Base-by-base conservation (phyloP, 2,888 invertebrate genomes). In the Epistrophe grossulariae region DNA sequence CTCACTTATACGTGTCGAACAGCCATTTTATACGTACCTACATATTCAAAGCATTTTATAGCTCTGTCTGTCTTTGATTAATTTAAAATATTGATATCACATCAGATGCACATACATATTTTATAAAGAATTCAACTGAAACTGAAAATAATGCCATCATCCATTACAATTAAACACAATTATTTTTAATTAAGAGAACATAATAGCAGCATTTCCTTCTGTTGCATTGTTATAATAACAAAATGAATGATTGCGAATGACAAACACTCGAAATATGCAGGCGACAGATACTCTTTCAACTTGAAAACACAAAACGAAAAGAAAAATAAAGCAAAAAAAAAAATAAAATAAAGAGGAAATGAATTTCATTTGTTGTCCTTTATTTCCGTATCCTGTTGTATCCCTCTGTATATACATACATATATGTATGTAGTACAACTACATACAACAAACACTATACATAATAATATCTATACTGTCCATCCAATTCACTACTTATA, bases 141-240 rank as follows among this genome's bases (percentile, higher is more conserved):
- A 57, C 57, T 43, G 43, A 72, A n/a, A 68, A 74, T 70, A 70
- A 60, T 55, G 35, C 70, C 52, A 52, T 68, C 82, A 79, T 79
- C 82, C 82, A 82, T 71, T 85, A 74, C 78, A 85, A 79, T 79
- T 85, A 85, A 79, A 82, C 24, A 59, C 64, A 85, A 82, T 82
- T 85, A 79, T 64, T 78, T 82, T 73, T 82, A 78, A 74, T 74
- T 64, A 82, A 74, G 48, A 72, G 50, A 74, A 62, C 28, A 66
- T 57, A 70, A 64, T 40, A 17, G 48, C 35, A 40, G 24, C 15
- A 28, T 55, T 60, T 48, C 31, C n/a, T 35, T 38, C 38, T 40
- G 40, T 60, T 62, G 19, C 60, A 62, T 55, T 70, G 55, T 70
- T 70, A 55, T 55, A 73, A 70, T 19, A 62, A 60, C 62, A n/a